Evolutionary conservation across 35 echinoderm and acorn worm genomes (phyloP).

Genomic region (Heliocidaris erythrogramma): DNA sequence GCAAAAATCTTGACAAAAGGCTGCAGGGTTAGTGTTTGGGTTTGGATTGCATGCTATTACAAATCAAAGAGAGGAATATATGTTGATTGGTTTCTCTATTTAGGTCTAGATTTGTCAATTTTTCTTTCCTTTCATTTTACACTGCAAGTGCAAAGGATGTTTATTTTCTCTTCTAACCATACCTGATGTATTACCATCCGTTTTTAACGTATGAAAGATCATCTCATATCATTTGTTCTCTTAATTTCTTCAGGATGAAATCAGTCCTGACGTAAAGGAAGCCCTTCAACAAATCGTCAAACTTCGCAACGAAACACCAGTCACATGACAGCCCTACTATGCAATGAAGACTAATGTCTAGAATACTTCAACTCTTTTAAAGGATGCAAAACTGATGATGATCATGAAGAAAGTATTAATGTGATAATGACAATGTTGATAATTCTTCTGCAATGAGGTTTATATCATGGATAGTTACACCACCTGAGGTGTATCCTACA

Average conservation of each 20-base stretch:
- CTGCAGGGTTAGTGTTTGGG: neutral
- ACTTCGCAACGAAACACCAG: conserved; percentile 53
- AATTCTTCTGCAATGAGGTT: neutral
- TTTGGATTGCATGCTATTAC: neutral
- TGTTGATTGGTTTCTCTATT: no score
- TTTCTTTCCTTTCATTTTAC: no score
- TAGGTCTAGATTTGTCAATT: no score
- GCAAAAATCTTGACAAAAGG: neutral
- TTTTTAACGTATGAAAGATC: no score
- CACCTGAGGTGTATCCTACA: neutral
- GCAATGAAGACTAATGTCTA: neutral
- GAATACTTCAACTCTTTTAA: neutral
- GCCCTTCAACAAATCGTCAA: conserved; percentile 77
- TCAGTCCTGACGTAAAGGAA: conserved; percentile 66
- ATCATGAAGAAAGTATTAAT: neutral
- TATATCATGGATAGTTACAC: neutral
- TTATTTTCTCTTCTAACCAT: no score
- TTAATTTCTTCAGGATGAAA: conserved; percentile 58
- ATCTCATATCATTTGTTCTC: neutral
- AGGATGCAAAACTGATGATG: neutral
- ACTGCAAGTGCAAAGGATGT: no score
- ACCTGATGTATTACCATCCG: no score
- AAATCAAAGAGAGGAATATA: neutral
- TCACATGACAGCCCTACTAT: conserved; percentile 13
- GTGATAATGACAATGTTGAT: neutral